Conservation (phyloP, 2,888 invertebrate species). For the Phasia obesa region DNA sequence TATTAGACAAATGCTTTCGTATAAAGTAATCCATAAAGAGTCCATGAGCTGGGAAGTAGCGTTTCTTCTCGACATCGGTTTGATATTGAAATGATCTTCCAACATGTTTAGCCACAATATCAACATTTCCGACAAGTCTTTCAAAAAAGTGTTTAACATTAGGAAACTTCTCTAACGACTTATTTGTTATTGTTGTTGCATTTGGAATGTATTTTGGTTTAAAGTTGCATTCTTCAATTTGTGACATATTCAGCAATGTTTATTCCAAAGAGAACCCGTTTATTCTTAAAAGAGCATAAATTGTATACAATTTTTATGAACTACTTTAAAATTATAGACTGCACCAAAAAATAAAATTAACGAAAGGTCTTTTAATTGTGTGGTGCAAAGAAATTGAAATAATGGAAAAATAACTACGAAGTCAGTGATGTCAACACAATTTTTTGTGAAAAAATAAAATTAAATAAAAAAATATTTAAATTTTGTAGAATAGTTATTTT, state of each 20-base stretch:
- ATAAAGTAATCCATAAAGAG: conserved; percentile 44
- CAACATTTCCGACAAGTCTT: conserved; percentile 1
- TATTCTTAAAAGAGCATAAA: no score
- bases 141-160: conserved; percentile 27
- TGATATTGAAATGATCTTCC: conserved; percentile 19
- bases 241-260: background rate
- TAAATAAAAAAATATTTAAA: no score
- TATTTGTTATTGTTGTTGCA: conserved; percentile 44
- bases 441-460: no score
- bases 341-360: no score
- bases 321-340: no score
- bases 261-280: no score
- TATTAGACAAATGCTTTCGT: conserved; percentile 40
- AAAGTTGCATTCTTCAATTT: background rate
- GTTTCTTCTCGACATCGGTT: background rate
- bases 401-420: no score
- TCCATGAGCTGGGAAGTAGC: conserved; percentile 15
- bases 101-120: background rate
- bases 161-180: background rate
- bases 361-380: no score
- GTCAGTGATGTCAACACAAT: no score
- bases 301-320: no score
- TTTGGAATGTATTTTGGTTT: conserved; percentile 11
- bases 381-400: no score
- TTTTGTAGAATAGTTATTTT: no score